Evolutionary conservation across 2,888 invertebrate genomes (phyloP).

Genomic region (Masnerella sp.): DNA sequence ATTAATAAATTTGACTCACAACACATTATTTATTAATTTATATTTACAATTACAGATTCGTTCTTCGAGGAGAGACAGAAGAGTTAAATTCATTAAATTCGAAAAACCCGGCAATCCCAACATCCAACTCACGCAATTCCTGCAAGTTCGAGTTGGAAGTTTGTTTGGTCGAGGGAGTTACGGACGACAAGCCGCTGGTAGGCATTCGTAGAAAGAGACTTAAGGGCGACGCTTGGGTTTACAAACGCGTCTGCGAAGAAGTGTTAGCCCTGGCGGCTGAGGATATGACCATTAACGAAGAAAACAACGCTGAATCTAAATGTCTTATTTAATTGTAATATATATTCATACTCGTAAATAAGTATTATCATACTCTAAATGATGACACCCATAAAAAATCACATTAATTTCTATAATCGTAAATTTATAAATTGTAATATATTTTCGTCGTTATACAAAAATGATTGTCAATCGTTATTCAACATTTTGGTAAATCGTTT

Average conservation of each 20-base stretch:
- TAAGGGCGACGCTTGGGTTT: slow-evolving; percentile 88
- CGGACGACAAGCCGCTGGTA: slow-evolving; percentile 76
- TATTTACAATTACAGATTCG: too few species aligned
- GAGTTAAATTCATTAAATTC: slow-evolving; percentile 64
- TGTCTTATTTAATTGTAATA: slow-evolving; percentile 67
- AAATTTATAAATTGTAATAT: slow-evolving; percentile 21
- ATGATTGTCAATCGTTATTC: slow-evolving; percentile 19
- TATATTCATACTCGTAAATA: slow-evolving; percentile 10
- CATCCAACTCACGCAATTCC: slow-evolving; percentile 68
- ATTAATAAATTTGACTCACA: too few species aligned
- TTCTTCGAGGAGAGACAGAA: slow-evolving; percentile 82
- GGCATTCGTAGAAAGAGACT: slow-evolving; percentile 86
- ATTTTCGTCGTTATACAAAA: slow-evolving; percentile 31
- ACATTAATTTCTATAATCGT: not conserved
- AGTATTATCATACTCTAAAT: not conserved
- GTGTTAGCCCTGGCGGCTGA: slow-evolving; percentile 81
- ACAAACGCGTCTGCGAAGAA: slow-evolving; percentile 88
- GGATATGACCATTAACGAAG: slow-evolving; percentile 64
- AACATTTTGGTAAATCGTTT: too few species aligned
- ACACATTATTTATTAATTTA: too few species aligned
- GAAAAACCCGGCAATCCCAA: slow-evolving; percentile 60
- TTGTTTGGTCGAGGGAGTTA: slow-evolving; percentile 79
- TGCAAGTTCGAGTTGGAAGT: slow-evolving; percentile 87
- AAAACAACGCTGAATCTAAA: slow-evolving; percentile 67
- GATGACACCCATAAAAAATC: not conserved